phyloP scores from a whole-genome alignment of 2,888 invertebrate genomes.

The Sepioteuthis lessoniana region DNA sequence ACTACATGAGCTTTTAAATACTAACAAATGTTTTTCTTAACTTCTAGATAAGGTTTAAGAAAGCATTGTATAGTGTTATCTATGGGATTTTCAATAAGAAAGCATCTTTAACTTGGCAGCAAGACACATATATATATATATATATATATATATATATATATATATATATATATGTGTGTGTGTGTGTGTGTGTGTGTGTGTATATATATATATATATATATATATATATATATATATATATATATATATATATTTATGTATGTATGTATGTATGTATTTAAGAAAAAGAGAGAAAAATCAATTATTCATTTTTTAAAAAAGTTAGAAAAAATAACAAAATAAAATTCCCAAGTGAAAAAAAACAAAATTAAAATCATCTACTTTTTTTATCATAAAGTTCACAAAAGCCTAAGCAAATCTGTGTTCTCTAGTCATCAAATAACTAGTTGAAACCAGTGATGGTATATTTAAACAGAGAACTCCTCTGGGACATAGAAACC shows the following conservation, averaged over 20 bases:
- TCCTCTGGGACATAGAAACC: not conserved
- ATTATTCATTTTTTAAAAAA: not conserved
- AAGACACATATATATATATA: not conserved
- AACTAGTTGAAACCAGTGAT: not conserved
- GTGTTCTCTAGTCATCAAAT: not conserved
- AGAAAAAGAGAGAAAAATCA: not conserved
- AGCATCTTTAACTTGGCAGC: not conserved
- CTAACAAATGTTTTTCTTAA: too few species aligned
- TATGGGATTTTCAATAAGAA: not conserved
- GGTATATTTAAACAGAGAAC: not conserved
- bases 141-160: too few species aligned
- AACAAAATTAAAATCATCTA: not conserved
- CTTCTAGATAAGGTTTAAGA: not conserved
- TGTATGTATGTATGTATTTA: too few species aligned
- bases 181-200: too few species aligned
- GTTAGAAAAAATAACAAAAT: not conserved
- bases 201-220: too few species aligned
- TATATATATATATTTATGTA: too few species aligned
- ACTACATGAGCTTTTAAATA: too few species aligned
- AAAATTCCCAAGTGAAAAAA: not conserved
- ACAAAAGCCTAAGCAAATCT: not conserved
- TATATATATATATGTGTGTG: too few species aligned
- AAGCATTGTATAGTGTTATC: not conserved
- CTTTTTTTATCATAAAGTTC: not conserved
- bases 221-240: too few species aligned